Evolutionary conservation across 2,797 vertebrate genomes (phyloP), one percentile per base, ranked within the genome.

Genomic region (Passerculus sandwichensis): DNA sequence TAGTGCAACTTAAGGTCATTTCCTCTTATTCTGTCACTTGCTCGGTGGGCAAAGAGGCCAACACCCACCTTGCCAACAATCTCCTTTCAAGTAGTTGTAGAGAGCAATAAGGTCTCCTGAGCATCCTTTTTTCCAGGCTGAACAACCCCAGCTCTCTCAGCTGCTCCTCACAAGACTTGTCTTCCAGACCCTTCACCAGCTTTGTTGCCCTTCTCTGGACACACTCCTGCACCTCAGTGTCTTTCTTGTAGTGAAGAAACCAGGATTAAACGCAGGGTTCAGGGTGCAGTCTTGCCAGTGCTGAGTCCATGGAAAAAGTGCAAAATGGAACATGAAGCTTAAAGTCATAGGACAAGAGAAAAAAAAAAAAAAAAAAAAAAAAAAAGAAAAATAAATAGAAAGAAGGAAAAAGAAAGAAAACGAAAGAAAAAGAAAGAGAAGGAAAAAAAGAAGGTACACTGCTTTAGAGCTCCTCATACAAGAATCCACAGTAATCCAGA

Each of bases 311-410:
- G 12, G 22, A 20, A 56, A 48, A 61, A 17, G 26, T 36, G 29
- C 8, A n/a, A 48, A 5, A 30, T 0, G 1, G 38, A 78, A n/a
- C 2, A 16, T 13, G 40, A 85, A 57, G 7, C 5, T 40, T 38
- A n/a, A 14, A 36, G 16, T 2, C 12, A 70, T 8, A 61, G 36
- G 36, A 38, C 36, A 38, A 38, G 36, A 38, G 11, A 38, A 38
- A 38, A 38, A 38, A 9, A 44, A 44, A 42, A 42, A 9, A 9
- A 1, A 5, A 29, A 53, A 60, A 36, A 44, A 34, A 16, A 8
- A 42, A 15, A 40, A 40, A 15, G 19, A 42, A 22, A 1, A 56
- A 15, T 23, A 12, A 27, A 57, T 11, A 59, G 3, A 12, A 21
- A 66, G n/a, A 4, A 14, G 4, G 19, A 21, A 53, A 50, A n/a